Conservation (phyloP, 2,113 vertebrate genomes). For the Argyrosomus japonicus region DNA sequence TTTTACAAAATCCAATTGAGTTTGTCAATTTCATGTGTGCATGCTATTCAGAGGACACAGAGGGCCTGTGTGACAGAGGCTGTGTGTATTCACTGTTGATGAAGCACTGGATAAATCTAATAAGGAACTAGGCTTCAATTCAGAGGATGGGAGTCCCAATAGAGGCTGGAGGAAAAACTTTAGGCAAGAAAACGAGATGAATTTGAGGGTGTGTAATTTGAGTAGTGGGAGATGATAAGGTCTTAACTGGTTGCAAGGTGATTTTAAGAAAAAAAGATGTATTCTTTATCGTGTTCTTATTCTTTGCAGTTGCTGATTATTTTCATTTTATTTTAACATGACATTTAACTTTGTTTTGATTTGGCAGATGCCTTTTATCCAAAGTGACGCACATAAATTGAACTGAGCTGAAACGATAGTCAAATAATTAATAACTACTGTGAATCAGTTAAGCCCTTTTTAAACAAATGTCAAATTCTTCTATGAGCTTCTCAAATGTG, state of each 20-base stretch:
- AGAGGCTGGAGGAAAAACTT: not conserved
- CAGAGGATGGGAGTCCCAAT: not conserved
- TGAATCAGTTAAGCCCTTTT: no score
- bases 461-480: not conserved
- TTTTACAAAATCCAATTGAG: slow-evolving; percentile 17
- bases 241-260: not conserved
- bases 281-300: not conserved
- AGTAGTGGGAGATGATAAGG: not conserved
- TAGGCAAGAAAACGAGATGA: not conserved
- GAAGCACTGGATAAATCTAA: slow-evolving; percentile 12
- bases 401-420: no score
- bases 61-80: slow-evolving; percentile 11
- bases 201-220: not conserved
- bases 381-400: no score
- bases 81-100: slow-evolving; percentile 27
- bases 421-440: no score
- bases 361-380: not conserved
- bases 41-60: slow-evolving; percentile 6
- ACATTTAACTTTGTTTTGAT: not conserved
- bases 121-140: not conserved
- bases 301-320: no score
- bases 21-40: not conserved
- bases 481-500: no score
- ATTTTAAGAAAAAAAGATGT: not conserved
- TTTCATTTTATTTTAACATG: not conserved